Base-by-base conservation (phyloP, 2,113 vertebrate species). In the Pagrus major region DNA sequence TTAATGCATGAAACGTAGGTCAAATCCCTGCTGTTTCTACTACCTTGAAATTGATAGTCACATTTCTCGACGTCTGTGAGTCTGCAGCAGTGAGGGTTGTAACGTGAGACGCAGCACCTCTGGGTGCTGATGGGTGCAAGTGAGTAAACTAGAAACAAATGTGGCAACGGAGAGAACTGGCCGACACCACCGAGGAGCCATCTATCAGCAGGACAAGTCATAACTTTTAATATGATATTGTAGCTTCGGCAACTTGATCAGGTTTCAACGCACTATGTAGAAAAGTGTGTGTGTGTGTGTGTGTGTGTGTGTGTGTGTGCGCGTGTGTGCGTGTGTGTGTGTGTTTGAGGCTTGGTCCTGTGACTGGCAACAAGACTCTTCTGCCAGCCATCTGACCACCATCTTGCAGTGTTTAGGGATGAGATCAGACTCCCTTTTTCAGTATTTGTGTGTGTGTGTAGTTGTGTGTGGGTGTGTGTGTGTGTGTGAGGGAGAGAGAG, bases 361-460 rank as follows among this genome's bases (percentile, higher is more conserved):
- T 96, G 96, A 97, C 96, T 90, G 91, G 94, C 93, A 81, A 82
- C 78, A 75, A 68, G 80, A 86, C 71, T 71, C 83, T 60, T 54
- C 70, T 64, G 72, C 56, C 80, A 60, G 71, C 60, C 71, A 93
- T 58, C 46, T 14, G 1, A 68, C 96, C 94, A 90, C 94, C 96
- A 95, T 97, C 95, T 93, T 93, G 88, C 91, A 91, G 89, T 87
- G 95, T 96, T 98, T 94, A 90, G 20, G 86, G 92, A 94, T 99
- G 98, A 99, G 97, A 94, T 99, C 97, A 99, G 95, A 93, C 93
- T 94, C 92, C 95, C 93, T 94, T 97, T 97, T 71, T 66, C 35
- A 71, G 5, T 60, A 9, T 63, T 8, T 56, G 47, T 59, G 55
- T 46, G 60, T 78, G 59, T 60, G 79, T 49, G 55, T 56, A 68